Evolutionary conservation across 1,140 invertebrate genomes (phyloP).

Genomic region (Aphidius gifuensis): DNA sequence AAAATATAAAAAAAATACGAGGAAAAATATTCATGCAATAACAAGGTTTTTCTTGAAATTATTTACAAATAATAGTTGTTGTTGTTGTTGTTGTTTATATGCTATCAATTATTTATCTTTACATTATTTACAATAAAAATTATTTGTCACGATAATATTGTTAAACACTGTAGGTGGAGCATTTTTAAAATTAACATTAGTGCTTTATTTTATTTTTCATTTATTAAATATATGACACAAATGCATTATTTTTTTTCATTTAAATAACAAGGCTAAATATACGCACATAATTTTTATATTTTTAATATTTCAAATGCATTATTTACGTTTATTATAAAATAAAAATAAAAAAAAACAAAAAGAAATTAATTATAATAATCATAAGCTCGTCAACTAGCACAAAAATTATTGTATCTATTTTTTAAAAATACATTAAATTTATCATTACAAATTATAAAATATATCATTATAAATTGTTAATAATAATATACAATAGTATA

Average conservation of each 20-base stretch:
- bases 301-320: too few species aligned
- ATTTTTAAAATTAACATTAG: constrained; percentile 29
- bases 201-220: constrained; percentile 5
- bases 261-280: constrained; percentile 1
- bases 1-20: too few species aligned
- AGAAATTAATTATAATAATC: too few species aligned
- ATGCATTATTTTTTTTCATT: neutral
- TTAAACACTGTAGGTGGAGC: constrained; percentile 30
- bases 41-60: constrained; percentile 36
- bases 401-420: neutral
- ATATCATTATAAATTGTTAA: too few species aligned
- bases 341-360: too few species aligned
- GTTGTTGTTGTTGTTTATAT: constrained; percentile 39
- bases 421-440: too few species aligned
- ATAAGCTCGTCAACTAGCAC: too few species aligned
- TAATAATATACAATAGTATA: too few species aligned
- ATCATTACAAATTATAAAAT: neutral
- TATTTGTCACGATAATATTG: constrained; percentile 31
- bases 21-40: too few species aligned
- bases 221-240: neutral
- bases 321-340: too few species aligned
- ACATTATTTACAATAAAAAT: constrained; percentile 49
- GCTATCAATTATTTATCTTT: constrained; percentile 42
- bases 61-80: constrained; percentile 43
- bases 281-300: neutral